Evolutionary conservation across 2,888 invertebrate species (phyloP).

Genomic region (Blastobasis lacticolella): DNA sequence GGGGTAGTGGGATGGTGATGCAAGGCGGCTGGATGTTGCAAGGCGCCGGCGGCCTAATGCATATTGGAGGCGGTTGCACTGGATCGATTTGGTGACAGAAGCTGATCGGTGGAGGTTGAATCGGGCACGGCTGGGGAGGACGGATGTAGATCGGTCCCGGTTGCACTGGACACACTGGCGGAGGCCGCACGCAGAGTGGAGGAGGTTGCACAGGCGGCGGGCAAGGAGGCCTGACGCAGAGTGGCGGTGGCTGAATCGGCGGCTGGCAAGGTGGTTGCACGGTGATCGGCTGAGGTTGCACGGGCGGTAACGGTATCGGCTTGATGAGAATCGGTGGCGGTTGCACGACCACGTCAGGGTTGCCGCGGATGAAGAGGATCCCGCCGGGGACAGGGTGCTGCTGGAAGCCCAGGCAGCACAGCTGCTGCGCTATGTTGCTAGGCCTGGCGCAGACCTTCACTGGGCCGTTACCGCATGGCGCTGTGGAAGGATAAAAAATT

Average conservation of each 20-base stretch:
- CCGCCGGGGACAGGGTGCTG: conserved; percentile 44
- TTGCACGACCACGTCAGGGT: conserved; percentile 48
- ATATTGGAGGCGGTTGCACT: neutral
- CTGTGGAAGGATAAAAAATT: conserved; percentile 23
- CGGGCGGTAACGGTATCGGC: conserved; percentile 27
- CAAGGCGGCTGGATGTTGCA: neutral
- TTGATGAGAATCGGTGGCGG: conserved; percentile 39
- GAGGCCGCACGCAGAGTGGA: conserved; percentile 35
- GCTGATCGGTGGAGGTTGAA: conserved; percentile 1
- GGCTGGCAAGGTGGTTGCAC: conserved; percentile 33
- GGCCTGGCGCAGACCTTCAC: conserved; percentile 28
- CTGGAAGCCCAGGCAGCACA: conserved; percentile 39
- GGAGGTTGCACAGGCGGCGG: conserved; percentile 20
- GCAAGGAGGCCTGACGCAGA: conserved; percentile 26
- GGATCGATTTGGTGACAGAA: neutral
- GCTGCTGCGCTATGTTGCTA: conserved; percentile 22
- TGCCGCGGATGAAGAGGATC: conserved; percentile 35
- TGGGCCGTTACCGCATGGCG: conserved; percentile 38
- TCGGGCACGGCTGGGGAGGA: conserved; percentile 2
- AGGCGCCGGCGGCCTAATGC: neutral
- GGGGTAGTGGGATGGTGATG: neutral
- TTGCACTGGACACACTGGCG: conserved; percentile 29
- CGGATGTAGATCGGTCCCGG: conserved; percentile 31
- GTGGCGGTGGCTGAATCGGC: conserved; percentile 25
- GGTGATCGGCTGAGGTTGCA: conserved; percentile 35